Base-by-base conservation (phyloP, 2,888 invertebrate species). In the Folsomia candida region DNA sequence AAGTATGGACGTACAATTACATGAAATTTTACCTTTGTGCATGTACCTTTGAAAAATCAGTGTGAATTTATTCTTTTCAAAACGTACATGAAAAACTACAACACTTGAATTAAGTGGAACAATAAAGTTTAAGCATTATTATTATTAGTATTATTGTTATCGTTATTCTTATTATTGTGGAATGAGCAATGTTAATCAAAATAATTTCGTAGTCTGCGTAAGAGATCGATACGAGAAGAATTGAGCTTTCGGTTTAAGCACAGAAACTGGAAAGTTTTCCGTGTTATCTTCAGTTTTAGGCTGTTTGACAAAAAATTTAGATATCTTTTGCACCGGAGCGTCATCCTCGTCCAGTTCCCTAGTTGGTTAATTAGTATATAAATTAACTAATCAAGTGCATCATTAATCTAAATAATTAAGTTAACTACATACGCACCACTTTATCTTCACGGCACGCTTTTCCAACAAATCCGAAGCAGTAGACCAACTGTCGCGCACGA, bases 401-500 rank as follows among this genome's bases (percentile, higher is more conserved):
- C 2, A 69, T 27, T 14, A 11, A 25, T n/a, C 24, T n/a, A n/a
- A 9, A 24, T 26, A 51, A 25, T 64, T 54, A 51, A 22, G 51
- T 6, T 20, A 20, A 60, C 6, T 18, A 59, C 20, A 11, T 9
- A 88, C 18, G 81, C 90, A 91, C 86, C 92, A 90, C 68, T 89
- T 89, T 61, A 91, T 90, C 11, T 85, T 83, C 22, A 89, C 87
- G 0, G 91, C 92, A 65, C 83, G 84, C 74, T 88, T 87, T 3
- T 90, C 88, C 75, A 92, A 87, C 18, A 99, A 83, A 60, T 88
- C 88, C 72, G 89, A 90, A 0, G 97, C 92, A 0, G 99, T 99
- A 0, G 97, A 94, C 99, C 99, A 99, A 83, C 97, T 96, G 83
- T 98, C 97, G 73, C 99, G 86, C 0, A 99, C 97, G 22, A 99